Conservation (phyloP, 2,113 vertebrate genomes). For the Gymnocephalus cernua region DNA sequence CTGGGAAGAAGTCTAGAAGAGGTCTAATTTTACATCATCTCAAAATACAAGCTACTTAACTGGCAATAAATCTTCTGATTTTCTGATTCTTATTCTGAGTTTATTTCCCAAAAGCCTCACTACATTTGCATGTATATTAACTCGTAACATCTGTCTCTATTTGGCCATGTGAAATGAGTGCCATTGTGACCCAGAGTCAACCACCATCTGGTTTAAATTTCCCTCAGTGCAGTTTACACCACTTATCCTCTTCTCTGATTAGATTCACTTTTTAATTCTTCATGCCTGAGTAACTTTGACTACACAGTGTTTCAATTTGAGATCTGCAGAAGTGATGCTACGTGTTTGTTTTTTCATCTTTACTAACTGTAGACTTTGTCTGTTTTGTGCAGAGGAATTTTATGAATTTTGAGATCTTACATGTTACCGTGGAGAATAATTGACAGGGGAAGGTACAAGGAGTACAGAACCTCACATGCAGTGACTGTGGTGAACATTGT, state of each 20-base stretch:
- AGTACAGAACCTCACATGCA: not conserved
- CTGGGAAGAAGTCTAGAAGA: not conserved
- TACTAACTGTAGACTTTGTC: not conserved
- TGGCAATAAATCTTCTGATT: too few species aligned
- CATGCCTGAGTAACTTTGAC: not conserved
- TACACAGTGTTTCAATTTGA: not conserved
- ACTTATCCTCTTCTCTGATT: conserved; percentile 23
- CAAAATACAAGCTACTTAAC: not conserved
- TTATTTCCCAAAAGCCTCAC: conserved; percentile 11
- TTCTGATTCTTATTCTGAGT: too few species aligned
- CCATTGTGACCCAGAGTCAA: conserved; percentile 20
- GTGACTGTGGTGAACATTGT: not conserved
- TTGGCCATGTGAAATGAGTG: conserved; percentile 5
- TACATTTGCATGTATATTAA: not conserved
- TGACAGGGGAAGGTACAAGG: not conserved
- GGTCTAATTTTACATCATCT: not conserved
- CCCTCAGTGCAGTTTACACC: conserved; percentile 10
- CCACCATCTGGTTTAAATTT: conserved; percentile 35
- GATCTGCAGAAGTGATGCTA: not conserved
- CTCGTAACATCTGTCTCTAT: conserved; percentile 26
- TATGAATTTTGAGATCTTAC: not conserved
- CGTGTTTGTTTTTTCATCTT: not conserved
- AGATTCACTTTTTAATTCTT: not conserved
- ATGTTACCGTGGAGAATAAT: not conserved
- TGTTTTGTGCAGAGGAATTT: not conserved